Conservation (phyloP, 2,797 vertebrate genomes). For the Cyclura pinguis region DNA sequence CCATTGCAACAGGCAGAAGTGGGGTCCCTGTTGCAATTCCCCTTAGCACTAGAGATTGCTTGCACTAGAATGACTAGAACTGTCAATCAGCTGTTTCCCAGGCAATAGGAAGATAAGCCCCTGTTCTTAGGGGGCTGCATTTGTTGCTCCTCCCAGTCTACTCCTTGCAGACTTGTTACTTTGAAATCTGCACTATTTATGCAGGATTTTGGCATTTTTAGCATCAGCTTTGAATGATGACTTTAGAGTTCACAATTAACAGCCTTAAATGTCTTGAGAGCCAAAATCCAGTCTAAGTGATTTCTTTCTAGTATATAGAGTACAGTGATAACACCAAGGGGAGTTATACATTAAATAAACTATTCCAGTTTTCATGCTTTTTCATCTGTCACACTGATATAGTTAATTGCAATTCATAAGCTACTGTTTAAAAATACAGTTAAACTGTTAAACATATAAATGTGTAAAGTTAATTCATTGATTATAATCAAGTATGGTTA, state of each 20-base stretch:
- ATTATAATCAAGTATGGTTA: neutral
- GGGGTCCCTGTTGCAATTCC: too few species aligned
- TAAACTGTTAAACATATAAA: neutral
- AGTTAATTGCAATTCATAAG: neutral
- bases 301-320: neutral
- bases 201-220: neutral
- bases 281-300: neutral
- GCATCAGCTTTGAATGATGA: neutral
- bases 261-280: neutral
- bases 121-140: too few species aligned
- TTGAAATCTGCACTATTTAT: neutral
- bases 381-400: neutral
- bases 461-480: neutral
- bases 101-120: too few species aligned
- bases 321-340: neutral
- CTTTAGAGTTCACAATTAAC: neutral
- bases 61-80: too few species aligned
- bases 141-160: neutral
- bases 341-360: neutral
- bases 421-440: neutral
- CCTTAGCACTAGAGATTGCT: too few species aligned
- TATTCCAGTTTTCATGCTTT: neutral
- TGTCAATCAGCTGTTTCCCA: too few species aligned
- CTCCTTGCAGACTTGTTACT: neutral
- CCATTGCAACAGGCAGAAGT: too few species aligned